These are phyloP conservation scores for Prunella himalayana DNA, from an alignment of 2,113 vertebrate species.

Conservation along the genomic window DNA sequence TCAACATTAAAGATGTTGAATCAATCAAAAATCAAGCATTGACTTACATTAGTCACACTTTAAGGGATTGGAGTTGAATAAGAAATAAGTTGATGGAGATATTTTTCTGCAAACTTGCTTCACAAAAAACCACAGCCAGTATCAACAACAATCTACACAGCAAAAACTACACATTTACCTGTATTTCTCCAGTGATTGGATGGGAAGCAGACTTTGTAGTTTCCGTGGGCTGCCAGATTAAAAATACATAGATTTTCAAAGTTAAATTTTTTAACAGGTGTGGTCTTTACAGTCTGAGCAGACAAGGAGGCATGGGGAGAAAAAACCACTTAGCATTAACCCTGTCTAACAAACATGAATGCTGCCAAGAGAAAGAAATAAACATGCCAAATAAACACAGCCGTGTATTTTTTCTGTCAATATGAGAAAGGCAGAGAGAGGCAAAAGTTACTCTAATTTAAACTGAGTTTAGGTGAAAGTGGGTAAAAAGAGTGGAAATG, in stretches of 20 bases:
- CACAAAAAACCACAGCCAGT: background rate
- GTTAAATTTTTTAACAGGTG: background rate
- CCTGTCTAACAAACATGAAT: background rate
- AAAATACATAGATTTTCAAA: background rate
- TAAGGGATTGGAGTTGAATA: background rate
- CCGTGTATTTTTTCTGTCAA: background rate
- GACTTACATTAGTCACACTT: background rate
- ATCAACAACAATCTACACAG: background rate
- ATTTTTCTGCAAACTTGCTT: background rate
- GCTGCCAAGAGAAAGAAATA: background rate
- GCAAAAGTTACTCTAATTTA: background rate
- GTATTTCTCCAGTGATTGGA: slow-evolving; percentile 95
- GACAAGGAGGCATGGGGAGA: background rate
- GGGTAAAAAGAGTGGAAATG: background rate
- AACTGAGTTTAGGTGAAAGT: background rate
- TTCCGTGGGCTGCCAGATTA: slow-evolving; percentile 80
- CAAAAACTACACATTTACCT: slow-evolving; percentile 71
- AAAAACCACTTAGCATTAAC: background rate
- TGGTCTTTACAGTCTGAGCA: too few relatives aligned
- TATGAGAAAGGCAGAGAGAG: background rate
- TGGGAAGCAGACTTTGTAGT: slow-evolving; percentile 78
- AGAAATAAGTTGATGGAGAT: background rate
- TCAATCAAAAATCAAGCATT: background rate
- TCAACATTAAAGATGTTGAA: background rate
- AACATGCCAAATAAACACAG: background rate